phyloP scores from a whole-genome alignment of 2,888 invertebrate species.

The Acanthoscelides obtectus region DNA sequence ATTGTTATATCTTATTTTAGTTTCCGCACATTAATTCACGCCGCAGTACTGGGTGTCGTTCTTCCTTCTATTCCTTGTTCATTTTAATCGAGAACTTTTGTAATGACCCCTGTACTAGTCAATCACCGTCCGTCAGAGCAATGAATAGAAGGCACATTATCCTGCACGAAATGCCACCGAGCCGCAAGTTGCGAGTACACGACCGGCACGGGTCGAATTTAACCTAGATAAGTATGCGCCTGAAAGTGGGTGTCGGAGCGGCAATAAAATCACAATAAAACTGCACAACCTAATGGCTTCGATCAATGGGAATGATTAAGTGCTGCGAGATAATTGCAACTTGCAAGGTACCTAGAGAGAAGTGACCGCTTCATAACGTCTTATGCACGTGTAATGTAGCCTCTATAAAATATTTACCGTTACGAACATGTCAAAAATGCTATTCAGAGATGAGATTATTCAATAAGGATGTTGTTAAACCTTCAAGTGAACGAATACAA shows the following conservation, averaged over 20 bases:
- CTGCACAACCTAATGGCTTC: neutral
- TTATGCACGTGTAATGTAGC: neutral
- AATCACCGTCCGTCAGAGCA: neutral
- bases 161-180: neutral
- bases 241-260: neutral
- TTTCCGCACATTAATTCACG: too few relatives aligned
- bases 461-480: too few relatives aligned
- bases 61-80: too few relatives aligned
- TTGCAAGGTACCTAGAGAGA: too few relatives aligned
- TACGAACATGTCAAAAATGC: too few relatives aligned
- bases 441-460: too few relatives aligned
- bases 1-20: too few relatives aligned
- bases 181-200: too few relatives aligned
- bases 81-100: neutral
- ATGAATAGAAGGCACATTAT: neutral
- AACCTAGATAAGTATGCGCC: neutral
- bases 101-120: neutral
- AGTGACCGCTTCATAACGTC: neutral
- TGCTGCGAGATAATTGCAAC: neutral
- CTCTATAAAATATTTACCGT: neutral
- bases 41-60: too few relatives aligned
- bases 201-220: neutral
- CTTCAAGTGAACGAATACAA: too few relatives aligned
- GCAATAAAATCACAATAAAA: too few relatives aligned
- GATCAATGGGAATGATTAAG: neutral